phyloP scores from a whole-genome alignment of 1,140 invertebrate species.

The Neodiprion virginianus region DNA sequence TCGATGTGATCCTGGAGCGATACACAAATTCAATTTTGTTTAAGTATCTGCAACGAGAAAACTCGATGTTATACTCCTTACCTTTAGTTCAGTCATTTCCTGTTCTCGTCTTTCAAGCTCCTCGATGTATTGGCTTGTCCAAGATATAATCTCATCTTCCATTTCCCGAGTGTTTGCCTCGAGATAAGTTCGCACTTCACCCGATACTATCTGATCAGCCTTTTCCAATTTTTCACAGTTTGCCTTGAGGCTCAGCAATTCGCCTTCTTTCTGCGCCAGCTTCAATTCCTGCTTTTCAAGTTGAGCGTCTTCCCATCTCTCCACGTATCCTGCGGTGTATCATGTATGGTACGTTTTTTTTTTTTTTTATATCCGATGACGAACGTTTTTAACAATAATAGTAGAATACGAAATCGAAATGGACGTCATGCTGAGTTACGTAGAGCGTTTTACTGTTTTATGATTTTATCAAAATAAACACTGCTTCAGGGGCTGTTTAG shows the following conservation, averaged over 20 bases:
- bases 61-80: slow-evolving; percentile 21
- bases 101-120: slow-evolving; percentile 38
- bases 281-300: slow-evolving; percentile 37
- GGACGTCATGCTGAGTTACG: too few species aligned
- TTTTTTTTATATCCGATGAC: too few species aligned
- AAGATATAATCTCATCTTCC: slow-evolving; percentile 38
- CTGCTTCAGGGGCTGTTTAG: too few species aligned
- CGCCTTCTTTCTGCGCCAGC: slow-evolving; percentile 26
- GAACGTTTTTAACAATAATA: too few species aligned
- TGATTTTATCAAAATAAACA: too few species aligned
- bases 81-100: slow-evolving; percentile 42
- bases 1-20: slow-evolving; percentile 40
- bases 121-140: slow-evolving; percentile 40
- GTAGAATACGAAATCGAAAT: too few species aligned
- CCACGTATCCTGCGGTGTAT: slow-evolving; percentile 26
- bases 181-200: slow-evolving; percentile 33
- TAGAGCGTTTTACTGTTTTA: too few species aligned
- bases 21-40: neutral
- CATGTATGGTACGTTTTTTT: neutral
- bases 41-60: slow-evolving; percentile 7
- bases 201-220: slow-evolving; percentile 35
- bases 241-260: slow-evolving; percentile 29
- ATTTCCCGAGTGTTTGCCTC: slow-evolving; percentile 30
- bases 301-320: slow-evolving; percentile 40
- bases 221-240: slow-evolving; percentile 26